Conservation (phyloP, 2,888 invertebrate species). For the Diloba caeruleocephala region DNA sequence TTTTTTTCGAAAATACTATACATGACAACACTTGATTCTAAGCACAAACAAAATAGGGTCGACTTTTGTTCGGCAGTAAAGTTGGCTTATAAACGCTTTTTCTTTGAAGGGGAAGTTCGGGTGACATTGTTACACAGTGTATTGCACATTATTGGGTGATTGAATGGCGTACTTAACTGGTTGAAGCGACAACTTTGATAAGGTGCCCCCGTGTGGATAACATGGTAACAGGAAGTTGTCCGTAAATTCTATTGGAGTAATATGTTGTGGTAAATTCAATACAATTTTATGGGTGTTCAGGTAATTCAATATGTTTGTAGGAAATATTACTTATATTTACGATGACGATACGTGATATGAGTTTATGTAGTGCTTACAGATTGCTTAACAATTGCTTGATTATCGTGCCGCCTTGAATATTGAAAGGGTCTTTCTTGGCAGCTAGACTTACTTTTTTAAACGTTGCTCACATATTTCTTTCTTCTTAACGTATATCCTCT, state of each 20-base stretch:
- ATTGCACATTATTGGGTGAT: slow-evolving; percentile 89
- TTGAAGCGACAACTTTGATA: slow-evolving; percentile 84
- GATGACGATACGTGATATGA: background rate
- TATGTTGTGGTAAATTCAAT: slow-evolving; percentile 29
- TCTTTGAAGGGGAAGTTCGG: slow-evolving; percentile 67
- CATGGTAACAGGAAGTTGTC: slow-evolving; percentile 57
- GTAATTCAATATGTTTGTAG: slow-evolving; percentile 13
- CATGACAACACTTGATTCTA: slow-evolving; percentile 25
- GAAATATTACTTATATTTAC: slow-evolving; percentile 2
- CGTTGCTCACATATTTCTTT: too few relatives aligned
- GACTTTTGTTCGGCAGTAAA: slow-evolving; percentile 37
- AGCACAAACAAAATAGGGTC: slow-evolving; percentile 46
- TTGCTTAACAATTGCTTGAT: background rate
- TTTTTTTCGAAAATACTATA: slow-evolving; percentile 68
- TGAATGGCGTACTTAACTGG: slow-evolving; percentile 84
- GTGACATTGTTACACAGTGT: slow-evolving; percentile 88
- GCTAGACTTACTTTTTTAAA: too few relatives aligned
- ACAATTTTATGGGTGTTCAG: slow-evolving; percentile 34
- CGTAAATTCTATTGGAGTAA: slow-evolving; percentile 48
- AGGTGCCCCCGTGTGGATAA: slow-evolving; percentile 79
- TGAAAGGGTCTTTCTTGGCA: too few relatives aligned
- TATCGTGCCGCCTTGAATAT: background rate
- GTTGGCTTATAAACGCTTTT: slow-evolving; percentile 57
- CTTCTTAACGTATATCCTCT: too few relatives aligned
- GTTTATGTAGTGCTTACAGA: background rate